Base-by-base conservation (phyloP, 1,140 invertebrate species). In the Nasonia vitripennis region DNA sequence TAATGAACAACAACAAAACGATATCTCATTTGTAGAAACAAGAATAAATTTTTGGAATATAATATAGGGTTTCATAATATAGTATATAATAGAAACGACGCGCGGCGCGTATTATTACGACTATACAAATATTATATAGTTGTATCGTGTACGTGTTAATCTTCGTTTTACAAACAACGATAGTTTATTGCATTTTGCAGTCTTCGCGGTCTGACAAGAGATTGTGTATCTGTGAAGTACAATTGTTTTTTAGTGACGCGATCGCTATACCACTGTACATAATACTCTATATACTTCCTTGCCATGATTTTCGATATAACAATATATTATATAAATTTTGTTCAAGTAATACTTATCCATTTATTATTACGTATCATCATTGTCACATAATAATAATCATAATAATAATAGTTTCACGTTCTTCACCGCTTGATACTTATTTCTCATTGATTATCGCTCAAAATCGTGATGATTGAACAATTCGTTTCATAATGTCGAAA, bases 161-260 rank as follows among this genome's bases (percentile, higher is more conserved):
- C 0, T 48, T 31, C 55, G 55, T 1, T 48, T 71, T 41, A 81
- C 48, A 81, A 48, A 81, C 20, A 81, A 78, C 41, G 73, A 17
- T 27, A 75, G 84, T 81, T 87, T 86, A 87, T 87, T 82, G 81
- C 82, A 79, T 48, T 85, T 83, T 81, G 73, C 83, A 88, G 86
- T 84, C 87, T 88, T 88, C 77, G 78, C 79, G 68, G 12, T 81
- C 23, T 73, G 37, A 81, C 45, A n/a, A 62, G 67, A 82, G 71
- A 37, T 74, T 74, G 31, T 74, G 20, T 20, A 17, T 20, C 1
- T 55, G 55, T 74, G 12, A 12, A 37, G 27, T 10, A 74, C 67
- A 74, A 71, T 71, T 71, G 51, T 5, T 41, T 45, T 45, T 7
- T 45, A 51, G 7, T 41, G 11, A 51, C 55, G 37, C 48, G 34